Base-by-base conservation (phyloP, 2,113 vertebrate genomes). In the Sapajus apella region DNA sequence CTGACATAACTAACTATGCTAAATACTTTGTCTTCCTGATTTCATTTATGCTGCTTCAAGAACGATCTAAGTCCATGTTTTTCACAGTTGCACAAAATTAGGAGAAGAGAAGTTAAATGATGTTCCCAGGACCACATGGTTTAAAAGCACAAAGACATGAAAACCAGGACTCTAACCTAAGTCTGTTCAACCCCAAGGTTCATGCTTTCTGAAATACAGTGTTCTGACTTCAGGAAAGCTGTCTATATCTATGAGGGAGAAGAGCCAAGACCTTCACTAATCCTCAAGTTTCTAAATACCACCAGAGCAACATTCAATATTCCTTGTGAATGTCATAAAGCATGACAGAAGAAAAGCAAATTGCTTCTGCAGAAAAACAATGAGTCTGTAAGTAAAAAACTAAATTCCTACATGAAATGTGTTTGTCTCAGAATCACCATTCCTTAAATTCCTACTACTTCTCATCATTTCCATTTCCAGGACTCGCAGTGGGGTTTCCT, bases 271-370 rank as follows among this genome's bases (percentile, higher is more conserved):
- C 32, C 55, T 61, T 66, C 68, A 14, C 83, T 32, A 35, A n/a
- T 27, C 50, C 72, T 68, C 64, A 23, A 14, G 4, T 30, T 50
- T 50, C 50, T 56, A 37, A n/a, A 52, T 8, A 40, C 37, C 30
- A 13, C 9, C 37, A 72, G 27, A 17, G 5, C 5, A 3, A 6
- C 13, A 1, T 2, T 23, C n/a, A 23, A 1, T 30, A 6, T 61
- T 89, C 61, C 35, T 55, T 6, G 0, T 8, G 27, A 45, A 75
- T 0, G 18, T 35, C 11, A 1, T 6, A 40, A 76, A 68, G 72
- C 45, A 6, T 1, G 37, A 40, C 35, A 14, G 16, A 91, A 52
- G 86, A 52, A 58, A 88, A 64, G 27, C 32, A 72, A 32, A 23
- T 68, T 20, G 32, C 13, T 30, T 32, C 47, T 43, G n/a, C 30